phyloP scores from a whole-genome alignment of 2,797 vertebrate genomes.

The Sebastes minor region DNA sequence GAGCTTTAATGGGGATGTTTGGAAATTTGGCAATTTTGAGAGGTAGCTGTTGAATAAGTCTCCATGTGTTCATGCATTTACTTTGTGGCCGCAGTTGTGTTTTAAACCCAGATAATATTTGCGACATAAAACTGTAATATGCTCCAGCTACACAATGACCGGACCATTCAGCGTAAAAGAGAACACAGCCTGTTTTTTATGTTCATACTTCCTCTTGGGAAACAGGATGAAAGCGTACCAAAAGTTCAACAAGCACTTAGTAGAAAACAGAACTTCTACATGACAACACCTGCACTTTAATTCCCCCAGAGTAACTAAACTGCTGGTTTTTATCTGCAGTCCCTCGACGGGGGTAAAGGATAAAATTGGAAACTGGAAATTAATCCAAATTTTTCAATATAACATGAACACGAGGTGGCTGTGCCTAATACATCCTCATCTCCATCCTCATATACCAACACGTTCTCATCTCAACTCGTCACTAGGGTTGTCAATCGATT shows the following conservation, averaged over 20 bases:
- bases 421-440: not conserved
- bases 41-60: not conserved
- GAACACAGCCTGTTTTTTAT: not conserved
- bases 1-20: conserved; percentile 1
- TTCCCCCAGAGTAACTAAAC: not conserved
- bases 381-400: not conserved
- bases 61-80: not conserved
- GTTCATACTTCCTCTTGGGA: not conserved
- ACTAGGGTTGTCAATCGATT: too few relatives aligned
- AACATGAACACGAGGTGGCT: not conserved
- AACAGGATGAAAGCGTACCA: not conserved
- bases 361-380: conserved; percentile 3
- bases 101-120: not conserved
- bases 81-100: not conserved
- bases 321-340: not conserved
- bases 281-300: conserved; percentile 2
- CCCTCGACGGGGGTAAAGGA: not conserved
- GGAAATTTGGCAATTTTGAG: not conserved
- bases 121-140: not conserved
- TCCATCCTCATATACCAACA: not conserved
- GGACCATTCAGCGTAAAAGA: not conserved
- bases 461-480: too few relatives aligned
- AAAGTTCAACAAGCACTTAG: conserved; percentile 35
- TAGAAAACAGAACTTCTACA: conserved; percentile 4
- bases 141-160: not conserved